These are phyloP conservation scores for Nematolebias whitei DNA, from an alignment of 2,113 vertebrate species.

Conservation along the genomic window DNA sequence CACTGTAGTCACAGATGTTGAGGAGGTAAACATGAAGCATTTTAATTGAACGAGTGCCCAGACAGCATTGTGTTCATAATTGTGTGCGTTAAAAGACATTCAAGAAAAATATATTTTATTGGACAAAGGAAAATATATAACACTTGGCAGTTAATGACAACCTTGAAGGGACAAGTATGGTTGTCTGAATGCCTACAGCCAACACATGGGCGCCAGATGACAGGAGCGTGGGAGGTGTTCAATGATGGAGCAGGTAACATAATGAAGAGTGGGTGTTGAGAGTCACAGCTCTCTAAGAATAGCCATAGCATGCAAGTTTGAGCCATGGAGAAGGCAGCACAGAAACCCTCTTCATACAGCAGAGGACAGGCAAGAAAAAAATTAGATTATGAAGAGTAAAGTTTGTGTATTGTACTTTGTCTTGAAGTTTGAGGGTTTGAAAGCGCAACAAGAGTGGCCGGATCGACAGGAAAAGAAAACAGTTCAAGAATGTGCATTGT, in stretches of 20 bases:
- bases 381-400: constrained; percentile 8
- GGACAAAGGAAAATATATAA: neutral
- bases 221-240: constrained; percentile 38
- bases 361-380: neutral
- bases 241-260: constrained; percentile 54
- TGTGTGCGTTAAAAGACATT: constrained; percentile 13
- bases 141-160: constrained; percentile 13
- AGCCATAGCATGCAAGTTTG: constrained; percentile 28
- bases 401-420: neutral
- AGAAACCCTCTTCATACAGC: constrained; percentile 15
- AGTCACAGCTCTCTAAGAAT: constrained; percentile 62
- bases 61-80: constrained; percentile 3
- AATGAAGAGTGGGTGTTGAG: constrained; percentile 57
- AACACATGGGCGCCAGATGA: constrained; percentile 49
- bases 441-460: constrained; percentile 3
- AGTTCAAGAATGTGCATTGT: constrained; percentile 69
- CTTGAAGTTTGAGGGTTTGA: constrained; percentile 1
- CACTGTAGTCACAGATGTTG: constrained; percentile 8
- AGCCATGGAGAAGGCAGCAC: constrained; percentile 11
- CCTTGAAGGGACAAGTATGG: constrained; percentile 4
- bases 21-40: neutral
- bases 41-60: constrained; percentile 2
- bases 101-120: constrained; percentile 8
- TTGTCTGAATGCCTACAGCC: constrained; percentile 14
- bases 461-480: constrained; percentile 9